Base-by-base conservation (phyloP, 1,140 invertebrate species). In the Hormaphis cornu region DNA sequence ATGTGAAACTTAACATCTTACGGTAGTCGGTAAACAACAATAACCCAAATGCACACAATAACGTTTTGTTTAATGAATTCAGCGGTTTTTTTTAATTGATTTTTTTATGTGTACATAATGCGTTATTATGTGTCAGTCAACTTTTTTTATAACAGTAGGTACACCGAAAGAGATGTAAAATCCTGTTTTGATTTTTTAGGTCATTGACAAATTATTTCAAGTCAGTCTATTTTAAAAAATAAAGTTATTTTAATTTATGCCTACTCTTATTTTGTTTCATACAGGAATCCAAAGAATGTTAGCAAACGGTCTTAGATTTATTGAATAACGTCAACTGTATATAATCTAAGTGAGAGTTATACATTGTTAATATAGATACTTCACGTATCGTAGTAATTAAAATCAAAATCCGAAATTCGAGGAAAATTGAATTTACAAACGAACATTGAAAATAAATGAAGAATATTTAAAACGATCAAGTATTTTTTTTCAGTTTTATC, bases 71-170 rank as follows among this genome's bases (percentile, higher is more conserved):
- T 24, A 26, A 40, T 24, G 22, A 24, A 58, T 58, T 24, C 40
- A 37, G 14, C n/a, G 2, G 10, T 37, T 40, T 58, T 58, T 37
- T 58, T 56, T 8, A 26, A 58, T 58, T 58, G 33, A 58, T 58
- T 58, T 56, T 56, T 58, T 58, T n/a, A n/a, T 58, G 26, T 58
- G 54, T 40, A 37, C 33, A 44, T 10, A 35, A 59, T 59, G 7
- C 24, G 2, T 42, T 28, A 28, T 46, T 46, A 20, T 28, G 58
- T 46, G 35, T 33, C 26, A 63, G 40, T 63, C 18, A 63, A 63
- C n/a, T n/a, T 63, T 61, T 30, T 40, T 44, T 30, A 30, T 42
- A 44, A 61, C 14, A 28, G 26, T 40, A n/a, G n/a, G n/a, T n/a
- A n/a, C n/a, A 59, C 24, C 20, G 4, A 61, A 61, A 42, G 24